Conservation (phyloP, 2,888 invertebrate genomes). For the Sinentomon sp. region DNA sequence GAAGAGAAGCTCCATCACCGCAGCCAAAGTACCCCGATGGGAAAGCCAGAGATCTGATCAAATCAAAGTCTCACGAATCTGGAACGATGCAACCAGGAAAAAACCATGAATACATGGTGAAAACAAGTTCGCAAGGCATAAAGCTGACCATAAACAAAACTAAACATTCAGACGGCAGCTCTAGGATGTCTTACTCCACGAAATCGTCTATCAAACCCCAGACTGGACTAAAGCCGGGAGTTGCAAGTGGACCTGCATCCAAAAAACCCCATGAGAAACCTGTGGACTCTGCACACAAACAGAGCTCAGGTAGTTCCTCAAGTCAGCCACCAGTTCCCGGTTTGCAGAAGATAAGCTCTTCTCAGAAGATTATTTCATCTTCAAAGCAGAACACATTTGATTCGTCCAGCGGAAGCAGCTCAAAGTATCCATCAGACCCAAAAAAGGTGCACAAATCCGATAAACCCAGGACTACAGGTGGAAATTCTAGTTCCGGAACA, state of each 20-base stretch:
- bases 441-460: neutral
- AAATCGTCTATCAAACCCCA: constrained; percentile 21
- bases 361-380: neutral
- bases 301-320: too few species aligned
- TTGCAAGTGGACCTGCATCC: constrained; percentile 59
- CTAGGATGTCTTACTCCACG: constrained; percentile 18
- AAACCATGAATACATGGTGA: too few species aligned
- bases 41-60: constrained; percentile 11
- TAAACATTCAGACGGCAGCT: constrained; percentile 25
- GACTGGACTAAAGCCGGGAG: constrained; percentile 57
- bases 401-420: neutral
- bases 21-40: constrained; percentile 8
- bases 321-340: too few species aligned
- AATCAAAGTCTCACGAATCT: too few species aligned
- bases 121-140: constrained; percentile 62
- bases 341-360: constrained; percentile 24
- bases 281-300: too few species aligned
- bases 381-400: neutral
- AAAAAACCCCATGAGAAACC: constrained; percentile 54
- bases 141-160: constrained; percentile 79
- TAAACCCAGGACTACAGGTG: neutral
- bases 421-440: neutral
- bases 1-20: constrained; percentile 21
- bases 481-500: too few species aligned
- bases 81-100: too few species aligned